Evolutionary conservation across 2,113 vertebrate species (phyloP), one percentile per base, ranked within the genome.

Genomic region (Plecotus auritus): DNA sequence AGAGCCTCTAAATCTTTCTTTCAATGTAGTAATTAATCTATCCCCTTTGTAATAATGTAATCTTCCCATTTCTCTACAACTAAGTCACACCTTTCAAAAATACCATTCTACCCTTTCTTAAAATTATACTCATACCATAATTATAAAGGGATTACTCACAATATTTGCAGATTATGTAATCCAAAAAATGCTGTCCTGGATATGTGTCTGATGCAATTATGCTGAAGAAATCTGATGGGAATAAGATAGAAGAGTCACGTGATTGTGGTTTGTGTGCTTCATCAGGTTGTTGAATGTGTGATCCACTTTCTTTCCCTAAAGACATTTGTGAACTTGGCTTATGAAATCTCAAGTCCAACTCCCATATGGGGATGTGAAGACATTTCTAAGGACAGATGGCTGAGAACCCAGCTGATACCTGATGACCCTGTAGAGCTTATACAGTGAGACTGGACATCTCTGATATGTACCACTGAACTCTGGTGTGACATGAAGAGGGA

Each of bases 161-260:
- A 51, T 97, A 96, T 98, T 93, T 98, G 98, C 47, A 99, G 97
- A 77, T 89, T 98, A 90, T 97, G 89, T 81, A 99, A 97, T 91
- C 98, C 98, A 47, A 97, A 98, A 97, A 99, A 99, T 37, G 98
- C 98, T 72, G 97, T 97, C 61, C 93, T 98, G 90, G 98, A 99
- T 81, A 99, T 94, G 45, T 90, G 87, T 94, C 97, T 97, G 69
- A 99, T 98, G 88, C 97, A 98, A 93, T 99, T 99, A 94, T 99
- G 97, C 91, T 99, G 98, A 26, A 99, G 98, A 97, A 98, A 99
- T 90, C 98, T 98, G 67, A 26, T 22, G 93, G 82, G 80, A 74
- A 90, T 61, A 87, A 94, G 84, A 85, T 9, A 94, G 72, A 87
- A 90, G 64, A 93, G 80, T 91, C 74, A 40, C 14, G 23, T 80